phyloP scores from a whole-genome alignment of 1,140 invertebrate genomes.

The Pectinophora gossypiella region DNA sequence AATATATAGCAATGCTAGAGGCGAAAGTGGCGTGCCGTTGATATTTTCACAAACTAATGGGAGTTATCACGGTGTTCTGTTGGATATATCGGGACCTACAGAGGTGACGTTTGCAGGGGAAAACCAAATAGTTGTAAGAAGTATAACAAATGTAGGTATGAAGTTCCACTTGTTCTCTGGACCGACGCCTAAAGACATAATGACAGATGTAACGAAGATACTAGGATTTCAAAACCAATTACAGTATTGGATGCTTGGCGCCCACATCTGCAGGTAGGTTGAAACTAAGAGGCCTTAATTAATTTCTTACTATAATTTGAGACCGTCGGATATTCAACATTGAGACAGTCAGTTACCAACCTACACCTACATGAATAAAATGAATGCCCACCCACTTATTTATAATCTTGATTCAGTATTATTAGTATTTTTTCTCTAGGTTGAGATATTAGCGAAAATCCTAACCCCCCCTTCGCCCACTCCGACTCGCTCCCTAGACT shows the following conservation, averaged over 20 bases:
- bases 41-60: conserved; percentile 49
- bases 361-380: no score
- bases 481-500: no score
- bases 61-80: conserved; percentile 48
- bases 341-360: no score
- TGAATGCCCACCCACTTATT: no score
- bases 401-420: no score
- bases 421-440: no score
- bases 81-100: conserved; percentile 44
- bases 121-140: conserved; percentile 46
- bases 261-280: conserved; percentile 61
- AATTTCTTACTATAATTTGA: no score
- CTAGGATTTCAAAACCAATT: conserved; percentile 31
- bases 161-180: conserved; percentile 60
- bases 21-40: conserved; percentile 41
- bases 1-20: conserved; percentile 43
- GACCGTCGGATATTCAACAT: no score
- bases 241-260: conserved; percentile 64
- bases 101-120: conserved; percentile 36
- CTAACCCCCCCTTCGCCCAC: no score
- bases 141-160: conserved; percentile 42
- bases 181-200: conserved; percentile 50
- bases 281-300: no score
- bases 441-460: no score
- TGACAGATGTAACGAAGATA: conserved; percentile 45